Conservation (phyloP, 1,140 invertebrate genomes). For the Ceratina japonica region DNA sequence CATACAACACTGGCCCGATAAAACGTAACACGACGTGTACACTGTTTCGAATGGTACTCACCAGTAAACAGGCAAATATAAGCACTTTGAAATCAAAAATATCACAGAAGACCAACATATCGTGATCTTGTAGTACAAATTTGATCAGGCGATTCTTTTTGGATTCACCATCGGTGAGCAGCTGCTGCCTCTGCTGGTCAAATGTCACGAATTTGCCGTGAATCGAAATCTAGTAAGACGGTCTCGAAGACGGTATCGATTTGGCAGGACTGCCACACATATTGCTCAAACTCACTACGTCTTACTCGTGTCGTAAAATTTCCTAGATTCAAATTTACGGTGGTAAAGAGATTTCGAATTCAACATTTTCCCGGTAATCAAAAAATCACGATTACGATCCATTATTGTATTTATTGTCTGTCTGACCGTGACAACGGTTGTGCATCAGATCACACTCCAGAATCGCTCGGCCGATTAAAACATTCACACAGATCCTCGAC, state of each 20-base stretch:
- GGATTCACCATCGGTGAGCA: constrained; percentile 71
- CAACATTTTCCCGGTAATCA: no score
- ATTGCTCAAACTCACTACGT: constrained; percentile 12
- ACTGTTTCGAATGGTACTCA: constrained; percentile 58
- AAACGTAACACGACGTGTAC: not conserved
- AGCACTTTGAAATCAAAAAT: constrained; percentile 65
- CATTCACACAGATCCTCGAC: no score
- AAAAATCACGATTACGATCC: no score
- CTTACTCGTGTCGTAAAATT: no score
- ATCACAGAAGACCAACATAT: constrained; percentile 72
- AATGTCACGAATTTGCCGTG: constrained; percentile 56
- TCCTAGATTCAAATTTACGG: not conserved
- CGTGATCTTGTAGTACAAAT: constrained; percentile 63
- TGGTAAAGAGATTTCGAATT: not conserved
- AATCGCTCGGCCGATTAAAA: no score
- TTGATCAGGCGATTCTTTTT: constrained; percentile 64
- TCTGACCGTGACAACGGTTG: no score
- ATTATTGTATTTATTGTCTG: no score
- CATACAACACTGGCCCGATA: not conserved
- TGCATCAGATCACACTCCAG: no score
- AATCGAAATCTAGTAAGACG: constrained; percentile 48
- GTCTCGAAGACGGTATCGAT: constrained; percentile 58
- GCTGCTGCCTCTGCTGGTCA: constrained; percentile 65
- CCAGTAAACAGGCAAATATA: constrained; percentile 67
- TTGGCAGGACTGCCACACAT: constrained; percentile 1